These are phyloP conservation scores for Homalodisca vitripennis DNA, from an alignment of 1,140 invertebrate genomes.

Conservation along the genomic window DNA sequence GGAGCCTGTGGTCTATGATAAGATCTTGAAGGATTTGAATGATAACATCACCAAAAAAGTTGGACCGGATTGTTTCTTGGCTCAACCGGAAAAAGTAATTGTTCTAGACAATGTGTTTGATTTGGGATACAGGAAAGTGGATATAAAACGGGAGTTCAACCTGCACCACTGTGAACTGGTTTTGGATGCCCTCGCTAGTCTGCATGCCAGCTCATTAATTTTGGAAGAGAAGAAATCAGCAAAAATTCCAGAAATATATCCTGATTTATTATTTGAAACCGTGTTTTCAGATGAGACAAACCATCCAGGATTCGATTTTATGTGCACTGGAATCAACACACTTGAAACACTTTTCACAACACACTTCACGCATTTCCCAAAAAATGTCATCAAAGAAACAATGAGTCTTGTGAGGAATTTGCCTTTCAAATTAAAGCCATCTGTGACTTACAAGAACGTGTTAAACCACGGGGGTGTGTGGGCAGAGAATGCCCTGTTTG, in stretches of 20 bases:
- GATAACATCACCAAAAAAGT: neutral
- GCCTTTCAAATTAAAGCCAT: slow-evolving; percentile 27
- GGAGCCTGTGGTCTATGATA: slow-evolving; percentile 12
- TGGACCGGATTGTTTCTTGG: slow-evolving; percentile 20
- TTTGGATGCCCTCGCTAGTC: slow-evolving; percentile 13
- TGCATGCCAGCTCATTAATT: slow-evolving; percentile 27
- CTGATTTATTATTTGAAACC: slow-evolving; percentile 15
- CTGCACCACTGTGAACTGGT: slow-evolving; percentile 14
- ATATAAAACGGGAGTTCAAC: slow-evolving; percentile 6
- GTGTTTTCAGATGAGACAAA: slow-evolving; percentile 13
- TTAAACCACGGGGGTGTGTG: slow-evolving; percentile 21
- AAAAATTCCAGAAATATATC: slow-evolving; percentile 1
- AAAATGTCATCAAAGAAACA: neutral
- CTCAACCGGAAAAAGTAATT: slow-evolving; percentile 11
- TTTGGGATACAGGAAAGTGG: slow-evolving; percentile 12
- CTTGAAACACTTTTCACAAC: neutral
- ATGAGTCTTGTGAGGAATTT: neutral
- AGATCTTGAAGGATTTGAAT: slow-evolving; percentile 11
- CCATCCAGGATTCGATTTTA: slow-evolving; percentile 26
- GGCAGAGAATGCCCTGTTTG: slow-evolving; percentile 17
- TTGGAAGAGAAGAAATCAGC: slow-evolving; percentile 14
- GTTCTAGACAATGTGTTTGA: slow-evolving; percentile 14
- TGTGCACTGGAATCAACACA: slow-evolving; percentile 6
- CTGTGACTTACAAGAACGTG: slow-evolving; percentile 17
- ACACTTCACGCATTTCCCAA: neutral